These are phyloP conservation scores for Pyralis farinalis DNA, from an alignment of 2,888 invertebrate species.

Conservation along the genomic window DNA sequence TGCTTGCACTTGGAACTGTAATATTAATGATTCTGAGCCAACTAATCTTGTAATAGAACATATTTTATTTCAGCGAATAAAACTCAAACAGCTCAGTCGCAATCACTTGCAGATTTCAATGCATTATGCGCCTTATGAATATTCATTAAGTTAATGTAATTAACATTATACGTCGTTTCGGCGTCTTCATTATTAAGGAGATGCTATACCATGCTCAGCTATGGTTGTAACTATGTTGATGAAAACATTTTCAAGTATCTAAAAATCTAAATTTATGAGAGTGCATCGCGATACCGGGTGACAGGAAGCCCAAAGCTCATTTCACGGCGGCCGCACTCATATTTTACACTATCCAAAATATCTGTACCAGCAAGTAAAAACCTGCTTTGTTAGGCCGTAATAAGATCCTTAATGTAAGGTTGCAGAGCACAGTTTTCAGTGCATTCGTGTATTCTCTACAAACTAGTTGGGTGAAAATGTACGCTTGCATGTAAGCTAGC, in stretches of 20 bases:
- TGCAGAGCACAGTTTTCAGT: conserved; percentile 38
- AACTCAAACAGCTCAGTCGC: too few relatives aligned
- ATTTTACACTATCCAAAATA: conserved; percentile 66
- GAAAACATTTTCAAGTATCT: conserved; percentile 12
- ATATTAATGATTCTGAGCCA: conserved; percentile 2
- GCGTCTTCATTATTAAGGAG: not conserved
- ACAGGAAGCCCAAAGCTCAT: conserved; percentile 59
- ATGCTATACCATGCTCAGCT: conserved; percentile 2
- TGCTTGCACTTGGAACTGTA: conserved; percentile 11
- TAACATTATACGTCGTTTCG: too few relatives aligned
- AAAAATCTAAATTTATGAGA: conserved; percentile 35
- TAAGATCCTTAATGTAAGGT: conserved; percentile 39
- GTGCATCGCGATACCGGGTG: conserved; percentile 40
- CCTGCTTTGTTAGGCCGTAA: conserved; percentile 27
- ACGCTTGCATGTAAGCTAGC: conserved; percentile 33
- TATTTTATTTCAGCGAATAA: too few relatives aligned
- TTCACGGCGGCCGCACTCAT: conserved; percentile 67
- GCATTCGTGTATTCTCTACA: conserved; percentile 28
- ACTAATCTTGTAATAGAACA: not conserved
- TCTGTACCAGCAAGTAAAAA: conserved; percentile 34
- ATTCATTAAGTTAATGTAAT: too few relatives aligned
- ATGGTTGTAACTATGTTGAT: conserved; percentile 11
- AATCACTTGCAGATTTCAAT: too few relatives aligned
- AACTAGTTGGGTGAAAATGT: conserved; percentile 41
- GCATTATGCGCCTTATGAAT: too few relatives aligned